Conservation (phyloP, 1,140 invertebrate species). For the Drosophila biarmipes region DNA sequence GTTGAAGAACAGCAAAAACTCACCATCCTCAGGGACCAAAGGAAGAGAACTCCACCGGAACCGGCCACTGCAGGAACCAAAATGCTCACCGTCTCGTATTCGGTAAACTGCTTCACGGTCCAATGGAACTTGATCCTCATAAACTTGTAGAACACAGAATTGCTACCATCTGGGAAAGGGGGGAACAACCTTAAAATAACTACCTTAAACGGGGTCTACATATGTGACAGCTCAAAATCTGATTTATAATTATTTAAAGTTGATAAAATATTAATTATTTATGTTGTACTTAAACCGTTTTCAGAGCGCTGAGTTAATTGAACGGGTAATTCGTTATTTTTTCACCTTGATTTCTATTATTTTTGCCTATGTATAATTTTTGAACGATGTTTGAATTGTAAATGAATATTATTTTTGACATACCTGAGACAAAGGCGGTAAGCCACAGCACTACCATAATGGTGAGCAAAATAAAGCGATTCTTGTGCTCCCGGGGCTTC, state of each 20-base stretch:
- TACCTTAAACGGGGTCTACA: not conserved
- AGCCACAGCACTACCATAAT: conserved; percentile 86
- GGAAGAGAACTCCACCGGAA: conserved; percentile 84
- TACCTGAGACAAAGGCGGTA: conserved; percentile 84
- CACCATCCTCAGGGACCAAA: conserved; percentile 85
- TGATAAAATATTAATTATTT: not conserved
- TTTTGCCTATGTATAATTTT: not conserved
- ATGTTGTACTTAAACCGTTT: not conserved
- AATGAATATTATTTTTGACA: not conserved
- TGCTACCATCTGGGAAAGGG: conserved; percentile 70
- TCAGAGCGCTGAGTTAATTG: not conserved
- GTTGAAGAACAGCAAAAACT: not conserved
- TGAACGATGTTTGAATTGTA: conserved; percentile 2
- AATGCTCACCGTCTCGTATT: conserved; percentile 85
- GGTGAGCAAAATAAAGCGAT: conserved; percentile 86
- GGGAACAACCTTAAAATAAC: not conserved
- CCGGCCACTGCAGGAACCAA: conserved; percentile 83
- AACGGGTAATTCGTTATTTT: not conserved
- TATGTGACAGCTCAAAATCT: too few relatives aligned
- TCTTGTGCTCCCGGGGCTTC: conserved; percentile 86
- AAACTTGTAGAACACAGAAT: conserved; percentile 87
- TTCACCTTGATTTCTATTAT: not conserved
- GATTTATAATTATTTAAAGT: too few relatives aligned
- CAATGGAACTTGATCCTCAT: conserved; percentile 88
- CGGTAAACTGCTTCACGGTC: conserved; percentile 87